Conservation (phyloP, 2,113 vertebrate genomes). For the Progne subis region DNA sequence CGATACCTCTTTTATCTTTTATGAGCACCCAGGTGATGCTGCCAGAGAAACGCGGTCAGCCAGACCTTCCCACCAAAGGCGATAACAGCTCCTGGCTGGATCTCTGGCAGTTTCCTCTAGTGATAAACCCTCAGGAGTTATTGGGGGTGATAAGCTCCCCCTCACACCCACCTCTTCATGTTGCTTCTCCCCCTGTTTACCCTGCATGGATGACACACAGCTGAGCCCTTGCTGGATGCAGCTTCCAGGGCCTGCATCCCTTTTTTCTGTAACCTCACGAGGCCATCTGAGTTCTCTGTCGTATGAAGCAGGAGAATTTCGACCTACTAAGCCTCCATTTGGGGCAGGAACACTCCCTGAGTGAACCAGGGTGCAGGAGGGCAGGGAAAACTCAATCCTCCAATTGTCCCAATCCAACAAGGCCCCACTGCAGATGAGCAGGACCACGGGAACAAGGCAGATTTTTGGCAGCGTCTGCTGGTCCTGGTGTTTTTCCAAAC, state of each 20-base stretch:
- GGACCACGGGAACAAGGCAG: rapidly evolving
- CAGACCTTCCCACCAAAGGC: background rate
- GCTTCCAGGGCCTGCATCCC: background rate
- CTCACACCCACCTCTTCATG: background rate
- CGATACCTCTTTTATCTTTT: background rate
- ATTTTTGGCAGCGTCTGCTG: background rate
- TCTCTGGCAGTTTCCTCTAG: background rate
- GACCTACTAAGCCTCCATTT: background rate
- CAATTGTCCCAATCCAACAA: background rate
- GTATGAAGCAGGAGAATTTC: background rate
- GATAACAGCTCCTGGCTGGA: constrained; percentile 6
- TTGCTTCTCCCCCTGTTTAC: background rate
- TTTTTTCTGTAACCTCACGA: background rate
- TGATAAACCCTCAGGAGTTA: background rate
- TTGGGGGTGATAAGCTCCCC: background rate
- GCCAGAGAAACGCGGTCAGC: background rate
- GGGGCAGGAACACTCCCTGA: background rate
- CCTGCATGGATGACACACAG: background rate
- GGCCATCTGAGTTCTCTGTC: background rate
- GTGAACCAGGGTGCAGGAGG: background rate
- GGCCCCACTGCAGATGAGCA: rapidly evolving
- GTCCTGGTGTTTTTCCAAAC: background rate
- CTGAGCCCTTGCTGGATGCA: background rate
- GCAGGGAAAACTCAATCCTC: background rate
- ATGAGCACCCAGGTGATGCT: background rate